A percentile compares a stretch with the other conserved stretches of the same genome.
These are phyloP conservation scores for Phengaris arion DNA, from an alignment of 2,888 invertebrate genomes.

Conservation along the genomic window DNA sequence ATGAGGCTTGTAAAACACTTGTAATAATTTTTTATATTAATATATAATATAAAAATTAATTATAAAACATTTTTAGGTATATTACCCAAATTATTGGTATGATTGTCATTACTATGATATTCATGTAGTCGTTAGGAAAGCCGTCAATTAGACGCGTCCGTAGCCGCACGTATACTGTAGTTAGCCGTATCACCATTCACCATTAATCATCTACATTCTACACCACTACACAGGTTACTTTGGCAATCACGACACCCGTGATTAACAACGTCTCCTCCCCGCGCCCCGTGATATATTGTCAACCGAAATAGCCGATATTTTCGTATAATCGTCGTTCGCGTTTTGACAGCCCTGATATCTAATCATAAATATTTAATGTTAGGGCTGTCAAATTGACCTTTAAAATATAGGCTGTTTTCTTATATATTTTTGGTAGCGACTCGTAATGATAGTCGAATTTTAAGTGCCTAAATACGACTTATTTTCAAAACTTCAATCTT, in stretches of 20 bases:
- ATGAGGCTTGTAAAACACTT: too few species aligned
- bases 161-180: slow-evolving; percentile 48
- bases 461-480: neutral
- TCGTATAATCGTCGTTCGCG: neutral
- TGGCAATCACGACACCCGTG: slow-evolving; percentile 66
- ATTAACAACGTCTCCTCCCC: slow-evolving; percentile 51
- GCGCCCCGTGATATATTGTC: slow-evolving; percentile 65
- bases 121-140: slow-evolving; percentile 37
- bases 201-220: slow-evolving; percentile 62
- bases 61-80: too few species aligned
- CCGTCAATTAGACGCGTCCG: slow-evolving; percentile 49
- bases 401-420: neutral
- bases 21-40: too few species aligned
- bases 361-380: neutral
- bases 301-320: slow-evolving; percentile 62
- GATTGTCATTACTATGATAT: neutral
- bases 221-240: slow-evolving; percentile 68
- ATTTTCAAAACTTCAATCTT: neutral
- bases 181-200: slow-evolving; percentile 48
- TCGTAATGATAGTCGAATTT: neutral
- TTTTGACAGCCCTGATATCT: slow-evolving; percentile 10
- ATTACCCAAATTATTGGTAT: too few species aligned
- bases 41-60: too few species aligned
- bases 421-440: neutral
- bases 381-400: slow-evolving; percentile 9